These are phyloP conservation scores for Oscheius sp. DNA, from an alignment of 2,888 invertebrate species.

Conservation along the genomic window DNA sequence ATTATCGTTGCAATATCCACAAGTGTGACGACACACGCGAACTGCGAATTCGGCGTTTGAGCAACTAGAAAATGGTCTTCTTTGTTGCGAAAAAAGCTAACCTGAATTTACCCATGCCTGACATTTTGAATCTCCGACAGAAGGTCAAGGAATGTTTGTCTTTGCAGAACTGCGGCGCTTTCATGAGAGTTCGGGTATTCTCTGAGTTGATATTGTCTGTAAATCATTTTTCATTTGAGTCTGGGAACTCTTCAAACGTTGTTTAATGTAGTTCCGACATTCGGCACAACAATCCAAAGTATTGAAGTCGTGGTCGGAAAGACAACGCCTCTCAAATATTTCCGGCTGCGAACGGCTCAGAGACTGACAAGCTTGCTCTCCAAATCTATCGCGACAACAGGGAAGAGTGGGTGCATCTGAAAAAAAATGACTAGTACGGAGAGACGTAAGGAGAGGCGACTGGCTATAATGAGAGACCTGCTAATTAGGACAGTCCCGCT, in stretches of 20 bases:
- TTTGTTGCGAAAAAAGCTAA: neutral
- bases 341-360: constrained; percentile 53
- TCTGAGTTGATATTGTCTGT: constrained; percentile 58
- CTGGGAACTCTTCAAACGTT: constrained; percentile 34
- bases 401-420: constrained; percentile 55
- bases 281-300: constrained; percentile 57
- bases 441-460: neutral
- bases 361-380: constrained; percentile 54
- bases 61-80: constrained; percentile 40
- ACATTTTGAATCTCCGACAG: constrained; percentile 54
- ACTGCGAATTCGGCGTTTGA: constrained; percentile 59
- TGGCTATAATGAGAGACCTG: constrained; percentile 17
- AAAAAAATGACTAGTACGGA: constrained; percentile 27
- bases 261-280: constrained; percentile 54
- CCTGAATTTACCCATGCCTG: constrained; percentile 58
- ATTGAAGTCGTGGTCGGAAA: constrained; percentile 59
- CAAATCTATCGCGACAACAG: constrained; percentile 59
- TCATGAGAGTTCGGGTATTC: constrained; percentile 36
- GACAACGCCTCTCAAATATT: constrained; percentile 53
- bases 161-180: constrained; percentile 39
- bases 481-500: constrained; percentile 20
- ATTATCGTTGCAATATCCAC: constrained; percentile 59
- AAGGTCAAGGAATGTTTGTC: constrained; percentile 58
- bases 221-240: constrained; percentile 6
- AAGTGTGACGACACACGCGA: constrained; percentile 54